A percentile compares a stretch with the other conserved stretches of the same genome.
These are phyloP conservation scores for Mylabris phalerata DNA, from an alignment of 1,140 invertebrate genomes.

Conservation along the genomic window DNA sequence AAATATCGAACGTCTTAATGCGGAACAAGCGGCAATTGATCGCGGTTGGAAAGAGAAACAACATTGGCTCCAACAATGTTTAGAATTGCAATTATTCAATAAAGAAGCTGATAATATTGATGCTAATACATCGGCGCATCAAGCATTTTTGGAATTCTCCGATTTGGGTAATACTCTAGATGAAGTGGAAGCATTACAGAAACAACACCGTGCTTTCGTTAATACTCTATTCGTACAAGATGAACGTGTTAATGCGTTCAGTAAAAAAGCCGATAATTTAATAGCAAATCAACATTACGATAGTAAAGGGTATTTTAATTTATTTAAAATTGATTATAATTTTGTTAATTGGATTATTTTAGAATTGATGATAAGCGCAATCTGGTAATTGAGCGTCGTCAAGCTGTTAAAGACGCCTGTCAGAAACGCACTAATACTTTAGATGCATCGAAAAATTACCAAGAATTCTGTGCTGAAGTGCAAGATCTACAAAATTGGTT, in stretches of 20 bases:
- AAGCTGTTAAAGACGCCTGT: conserved; percentile 67
- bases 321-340: conserved; percentile 35
- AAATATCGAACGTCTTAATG: conserved; percentile 63
- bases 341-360: conserved; percentile 13
- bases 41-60: conserved; percentile 79
- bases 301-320: conserved; percentile 55
- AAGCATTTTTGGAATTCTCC: conserved; percentile 85
- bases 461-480: conserved; percentile 82
- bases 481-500: conserved; percentile 87
- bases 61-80: conserved; percentile 73
- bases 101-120: conserved; percentile 96
- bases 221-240: conserved; percentile 90
- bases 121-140: conserved; percentile 87
- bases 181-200: conserved; percentile 88
- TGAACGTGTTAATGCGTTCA: conserved; percentile 80
- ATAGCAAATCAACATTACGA: conserved; percentile 83
- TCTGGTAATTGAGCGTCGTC: conserved; percentile 67
- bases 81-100: conserved; percentile 87
- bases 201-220: conserved; percentile 91
- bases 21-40: conserved; percentile 68
- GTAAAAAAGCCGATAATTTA: conserved; percentile 77
- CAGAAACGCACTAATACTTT: conserved; percentile 64
- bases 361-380: conserved; percentile 69
- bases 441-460: conserved; percentile 70
- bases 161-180: conserved; percentile 86